phyloP scores from a whole-genome alignment of 1,140 invertebrate genomes.

The Ladona fulva region DNA sequence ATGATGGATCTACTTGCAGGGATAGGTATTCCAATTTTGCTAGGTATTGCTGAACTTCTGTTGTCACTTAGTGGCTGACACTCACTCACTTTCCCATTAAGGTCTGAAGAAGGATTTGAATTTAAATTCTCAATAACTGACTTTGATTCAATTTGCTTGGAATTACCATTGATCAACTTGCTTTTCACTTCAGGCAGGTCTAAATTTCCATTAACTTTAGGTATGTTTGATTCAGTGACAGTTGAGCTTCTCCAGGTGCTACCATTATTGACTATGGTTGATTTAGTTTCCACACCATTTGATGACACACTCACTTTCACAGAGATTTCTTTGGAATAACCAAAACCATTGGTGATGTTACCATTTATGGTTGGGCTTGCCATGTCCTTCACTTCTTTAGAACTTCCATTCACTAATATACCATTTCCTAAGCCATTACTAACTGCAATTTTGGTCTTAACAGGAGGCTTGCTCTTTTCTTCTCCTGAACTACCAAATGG shows the following conservation, averaged over 20 bases:
- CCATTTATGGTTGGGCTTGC: neutral
- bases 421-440: neutral
- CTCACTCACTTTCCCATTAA: neutral
- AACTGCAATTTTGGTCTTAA: neutral
- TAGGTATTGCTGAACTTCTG: neutral
- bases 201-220: neutral
- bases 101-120: neutral
- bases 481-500: neutral
- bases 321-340: neutral
- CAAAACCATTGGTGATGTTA: neutral
- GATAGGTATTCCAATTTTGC: neutral
- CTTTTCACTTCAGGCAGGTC: neutral
- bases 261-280: neutral
- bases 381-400: neutral
- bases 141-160: neutral
- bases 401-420: neutral
- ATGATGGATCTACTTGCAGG: neutral
- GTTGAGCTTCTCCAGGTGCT: neutral
- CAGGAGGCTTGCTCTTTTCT: neutral
- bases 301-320: neutral
- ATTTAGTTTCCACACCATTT: neutral
- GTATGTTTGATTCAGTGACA: neutral
- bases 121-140: neutral
- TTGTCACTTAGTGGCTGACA: neutral
- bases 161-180: neutral